Evolutionary conservation across 2,888 invertebrate genomes (phyloP).

Genomic region (Chloromyia formosa): DNA sequence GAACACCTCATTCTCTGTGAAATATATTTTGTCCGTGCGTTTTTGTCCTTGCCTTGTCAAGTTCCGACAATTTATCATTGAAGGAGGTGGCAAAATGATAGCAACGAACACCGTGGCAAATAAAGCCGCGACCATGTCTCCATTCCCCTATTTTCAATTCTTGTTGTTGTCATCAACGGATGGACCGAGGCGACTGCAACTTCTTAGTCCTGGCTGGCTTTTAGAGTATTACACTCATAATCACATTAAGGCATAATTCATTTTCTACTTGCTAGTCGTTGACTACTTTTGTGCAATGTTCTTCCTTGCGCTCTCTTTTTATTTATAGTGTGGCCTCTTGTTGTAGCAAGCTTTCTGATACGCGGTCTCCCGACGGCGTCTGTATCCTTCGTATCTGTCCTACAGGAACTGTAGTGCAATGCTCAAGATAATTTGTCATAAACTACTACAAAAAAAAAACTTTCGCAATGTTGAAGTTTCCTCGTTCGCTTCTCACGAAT

Average conservation of each 20-base stretch:
- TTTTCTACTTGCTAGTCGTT: conserved; percentile 3
- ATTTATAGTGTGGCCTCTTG: conserved; percentile 7
- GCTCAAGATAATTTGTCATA: background rate
- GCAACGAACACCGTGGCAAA: conserved; percentile 27
- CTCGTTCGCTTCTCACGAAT: background rate
- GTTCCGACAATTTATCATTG: conserved; percentile 10
- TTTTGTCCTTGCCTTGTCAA: background rate
- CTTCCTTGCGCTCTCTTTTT: conserved; percentile 13
- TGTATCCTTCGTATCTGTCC: background rate
- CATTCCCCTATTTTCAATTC: conserved; percentile 2
- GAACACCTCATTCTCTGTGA: conserved; percentile 33
- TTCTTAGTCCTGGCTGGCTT: conserved; percentile 7
- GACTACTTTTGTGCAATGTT: conserved; percentile 22
- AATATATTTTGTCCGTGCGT: no score
- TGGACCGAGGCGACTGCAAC: conserved; percentile 9
- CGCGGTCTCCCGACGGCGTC: background rate
- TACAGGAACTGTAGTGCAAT: background rate
- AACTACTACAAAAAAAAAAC: background rate
- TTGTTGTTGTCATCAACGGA: conserved; percentile 1
- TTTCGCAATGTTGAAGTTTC: conserved; percentile 13
- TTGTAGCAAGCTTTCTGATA: conserved; percentile 3
- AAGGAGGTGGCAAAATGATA: conserved; percentile 13
- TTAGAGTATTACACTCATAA: conserved; percentile 37
- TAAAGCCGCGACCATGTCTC: conserved; percentile 32
- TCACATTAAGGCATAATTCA: conserved; percentile 36